Base-by-base conservation (phyloP, 2,113 vertebrate species). In the Amazona guildingii region DNA sequence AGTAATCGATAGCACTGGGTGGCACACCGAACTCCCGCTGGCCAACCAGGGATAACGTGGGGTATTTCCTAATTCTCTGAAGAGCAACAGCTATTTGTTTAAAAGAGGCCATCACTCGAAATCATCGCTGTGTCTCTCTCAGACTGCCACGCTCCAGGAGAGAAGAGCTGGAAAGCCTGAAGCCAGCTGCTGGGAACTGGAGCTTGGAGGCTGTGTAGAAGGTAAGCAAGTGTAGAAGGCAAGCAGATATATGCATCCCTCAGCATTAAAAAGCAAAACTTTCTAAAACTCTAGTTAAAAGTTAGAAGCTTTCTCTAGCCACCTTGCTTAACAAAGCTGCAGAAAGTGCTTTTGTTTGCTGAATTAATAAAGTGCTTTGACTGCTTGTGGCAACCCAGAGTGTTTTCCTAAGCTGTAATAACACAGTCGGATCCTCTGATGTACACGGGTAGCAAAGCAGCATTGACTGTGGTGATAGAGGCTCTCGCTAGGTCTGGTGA, bases 61-160 rank as follows among this genome's bases (percentile, higher is more conserved):
- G 92, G 91, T 95, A 92, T 96, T 97, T 97, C 96, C 96, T 97
- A 92, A 95, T 78, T 92, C 91, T 85, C 85, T 35, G 23, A 49
- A 73, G 68, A 90, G 72, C 73, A 94, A 43, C 43, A 64, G 43
- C 55, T 93, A n/a, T 91, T 97, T 95, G 86, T 69, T 92, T 96
- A 92, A 81, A 44, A 76, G 73, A 92, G 33, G 39, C 41, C 1
- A 0, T 80, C 14, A 8, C 82, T 68, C 7, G 1, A 87, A 72
- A 95, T 66, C 84, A 16, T 63, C 0, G 0, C 39, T 49, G 80
- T 77, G 84, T 39, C 76, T 91, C 31, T 1, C 35, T 94, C 59
- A 33, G 66, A 46, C 29, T 0, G 39, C 39, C 59, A 72, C 46
- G 0, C 62, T 92, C n/a, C 29, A 13, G 46, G 49, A 90, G 33